These are phyloP conservation scores for Myoxocephalus aenaeus DNA, from an alignment of 2,797 vertebrate species.

Conservation along the genomic window DNA sequence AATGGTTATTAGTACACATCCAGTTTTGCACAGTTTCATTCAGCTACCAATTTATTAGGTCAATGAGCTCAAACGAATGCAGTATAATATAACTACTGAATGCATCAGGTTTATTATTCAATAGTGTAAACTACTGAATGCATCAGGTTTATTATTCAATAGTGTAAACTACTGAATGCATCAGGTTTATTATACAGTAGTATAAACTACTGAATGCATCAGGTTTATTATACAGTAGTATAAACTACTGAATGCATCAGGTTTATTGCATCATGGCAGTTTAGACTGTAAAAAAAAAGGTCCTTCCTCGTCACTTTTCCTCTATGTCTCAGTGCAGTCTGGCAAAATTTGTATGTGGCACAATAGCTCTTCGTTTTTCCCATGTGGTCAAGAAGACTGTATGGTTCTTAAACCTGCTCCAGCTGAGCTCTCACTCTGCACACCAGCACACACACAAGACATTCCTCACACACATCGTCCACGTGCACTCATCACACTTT, in stretches of 20 bases:
- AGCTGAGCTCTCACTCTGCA: not conserved
- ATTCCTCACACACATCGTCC: conserved; percentile 9
- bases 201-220: not conserved
- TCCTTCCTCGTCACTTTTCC: not conserved
- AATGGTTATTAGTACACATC: not conserved
- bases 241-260: not conserved
- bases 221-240: not conserved
- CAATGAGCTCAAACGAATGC: not conserved
- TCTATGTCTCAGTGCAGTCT: conserved; percentile 23
- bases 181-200: too few species aligned
- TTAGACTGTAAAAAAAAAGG: too few species aligned
- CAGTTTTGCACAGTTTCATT: not conserved
- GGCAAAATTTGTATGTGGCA: conserved; percentile 29
- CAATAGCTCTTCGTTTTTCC: conserved; percentile 55
- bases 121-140: not conserved
- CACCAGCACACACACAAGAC: not conserved
- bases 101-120: too few species aligned
- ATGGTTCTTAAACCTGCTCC: conserved; percentile 21
- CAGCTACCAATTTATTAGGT: not conserved
- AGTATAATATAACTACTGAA: too few species aligned
- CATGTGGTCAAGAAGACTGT: conserved; percentile 31
- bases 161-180: not conserved
- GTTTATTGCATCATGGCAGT: too few species aligned
- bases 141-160: not conserved
- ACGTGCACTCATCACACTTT: conserved; percentile 46